These are phyloP conservation scores for Caranx ignobilis DNA, from an alignment of 2,113 vertebrate species.

Conservation along the genomic window DNA sequence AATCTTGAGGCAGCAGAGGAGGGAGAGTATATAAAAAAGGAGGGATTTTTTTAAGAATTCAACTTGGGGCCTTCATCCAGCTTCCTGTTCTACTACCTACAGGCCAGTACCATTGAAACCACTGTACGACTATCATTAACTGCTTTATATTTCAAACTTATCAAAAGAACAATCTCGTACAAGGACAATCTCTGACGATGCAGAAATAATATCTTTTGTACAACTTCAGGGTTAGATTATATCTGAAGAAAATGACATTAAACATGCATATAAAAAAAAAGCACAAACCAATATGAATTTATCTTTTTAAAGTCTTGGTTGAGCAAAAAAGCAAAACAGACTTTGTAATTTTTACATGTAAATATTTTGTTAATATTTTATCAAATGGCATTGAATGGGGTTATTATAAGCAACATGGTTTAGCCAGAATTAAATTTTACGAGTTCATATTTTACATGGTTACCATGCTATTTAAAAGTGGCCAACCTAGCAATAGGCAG, in stretches of 20 bases:
- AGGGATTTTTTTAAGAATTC: slow-evolving; percentile 37
- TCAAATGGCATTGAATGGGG: slow-evolving; percentile 32
- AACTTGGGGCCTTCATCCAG: slow-evolving; percentile 11
- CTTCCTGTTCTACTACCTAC: slow-evolving; percentile 33
- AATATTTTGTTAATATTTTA: slow-evolving; percentile 74
- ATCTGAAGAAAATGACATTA: slow-evolving; percentile 54
- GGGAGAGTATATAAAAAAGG: neutral
- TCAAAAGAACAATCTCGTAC: slow-evolving; percentile 72
- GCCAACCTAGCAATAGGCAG: slow-evolving; percentile 74
- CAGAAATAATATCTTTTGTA: slow-evolving; percentile 72
- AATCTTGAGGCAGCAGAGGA: slow-evolving; percentile 12
- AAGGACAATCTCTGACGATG: slow-evolving; percentile 75
- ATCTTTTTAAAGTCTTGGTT: slow-evolving; percentile 69
- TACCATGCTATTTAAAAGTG: slow-evolving; percentile 28
- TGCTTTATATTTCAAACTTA: slow-evolving; percentile 65
- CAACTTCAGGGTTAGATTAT: slow-evolving; percentile 75
- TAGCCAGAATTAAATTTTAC: slow-evolving; percentile 51
- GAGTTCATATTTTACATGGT: slow-evolving; percentile 44
- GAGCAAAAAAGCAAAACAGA: slow-evolving; percentile 39
- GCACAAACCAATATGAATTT: slow-evolving; percentile 74
- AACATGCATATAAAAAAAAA: slow-evolving; percentile 56
- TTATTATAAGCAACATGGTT: slow-evolving; percentile 17
- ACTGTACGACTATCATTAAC: slow-evolving; percentile 63
- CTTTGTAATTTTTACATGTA: slow-evolving; percentile 64
- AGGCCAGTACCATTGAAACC: slow-evolving; percentile 24